Evolutionary conservation across 1,140 invertebrate species (phyloP).

Genomic region (Lamellibrachia luymesi): DNA sequence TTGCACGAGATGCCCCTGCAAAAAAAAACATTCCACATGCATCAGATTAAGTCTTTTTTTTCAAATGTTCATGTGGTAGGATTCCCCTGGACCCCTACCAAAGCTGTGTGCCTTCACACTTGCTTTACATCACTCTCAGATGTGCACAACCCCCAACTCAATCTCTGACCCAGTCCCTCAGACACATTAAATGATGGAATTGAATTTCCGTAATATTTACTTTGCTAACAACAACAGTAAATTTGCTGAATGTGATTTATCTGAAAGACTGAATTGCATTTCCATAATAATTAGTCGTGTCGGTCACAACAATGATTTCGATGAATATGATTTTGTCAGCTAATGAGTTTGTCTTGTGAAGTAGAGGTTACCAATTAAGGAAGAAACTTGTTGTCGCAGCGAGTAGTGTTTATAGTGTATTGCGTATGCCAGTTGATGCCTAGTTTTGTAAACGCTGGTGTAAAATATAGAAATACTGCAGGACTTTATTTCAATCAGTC

Average conservation of each 20-base stretch:
- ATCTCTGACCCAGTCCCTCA: neutral
- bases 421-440: neutral
- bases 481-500: neutral
- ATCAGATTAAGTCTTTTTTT: too few species aligned
- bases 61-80: too few species aligned
- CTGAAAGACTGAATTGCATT: neutral
- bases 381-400: neutral
- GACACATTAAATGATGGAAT: neutral
- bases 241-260: neutral
- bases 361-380: neutral
- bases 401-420: neutral
- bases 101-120: neutral
- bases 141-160: neutral
- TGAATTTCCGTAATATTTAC: neutral
- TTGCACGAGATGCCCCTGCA: too few species aligned
- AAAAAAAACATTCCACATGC: too few species aligned
- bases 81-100: neutral
- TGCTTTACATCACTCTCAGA: neutral
- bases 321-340: neutral
- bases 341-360: neutral
- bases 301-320: neutral
- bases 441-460: neutral
- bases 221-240: neutral
- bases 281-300: neutral
- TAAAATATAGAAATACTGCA: neutral